These are phyloP conservation scores for Penaeus vannamei DNA, from an alignment of 1,140 invertebrate genomes.

Conservation along the genomic window DNA sequence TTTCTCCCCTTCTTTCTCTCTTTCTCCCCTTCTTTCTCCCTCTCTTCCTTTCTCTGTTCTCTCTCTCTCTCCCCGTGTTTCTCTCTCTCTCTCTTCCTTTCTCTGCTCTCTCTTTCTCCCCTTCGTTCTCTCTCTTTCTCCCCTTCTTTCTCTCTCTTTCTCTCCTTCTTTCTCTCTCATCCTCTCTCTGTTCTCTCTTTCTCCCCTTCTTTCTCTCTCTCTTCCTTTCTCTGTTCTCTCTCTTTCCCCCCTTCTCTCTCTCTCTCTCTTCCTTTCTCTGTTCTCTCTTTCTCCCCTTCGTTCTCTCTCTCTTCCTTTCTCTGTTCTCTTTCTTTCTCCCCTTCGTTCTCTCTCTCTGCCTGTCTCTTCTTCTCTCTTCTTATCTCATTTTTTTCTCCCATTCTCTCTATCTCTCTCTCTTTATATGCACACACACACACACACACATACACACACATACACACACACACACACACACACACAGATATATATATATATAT, in stretches of 20 bases:
- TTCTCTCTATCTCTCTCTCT: not conserved
- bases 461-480: too few species aligned
- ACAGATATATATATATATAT: too few species aligned
- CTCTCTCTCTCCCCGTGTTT: not conserved
- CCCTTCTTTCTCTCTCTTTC: not conserved
- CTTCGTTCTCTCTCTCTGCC: not conserved
- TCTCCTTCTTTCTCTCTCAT: slow-evolving; percentile 1
- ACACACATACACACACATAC: too few species aligned
- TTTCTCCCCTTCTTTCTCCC: not conserved
- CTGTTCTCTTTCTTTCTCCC: not conserved
- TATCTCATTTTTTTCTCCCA: not conserved
- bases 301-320: not conserved
- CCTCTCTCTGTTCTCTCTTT: slow-evolving; percentile 6
- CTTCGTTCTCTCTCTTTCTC: not conserved
- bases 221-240: not conserved
- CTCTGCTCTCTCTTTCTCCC: not conserved
- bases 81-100: not conserved
- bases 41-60: not conserved
- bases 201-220: not conserved
- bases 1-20: not conserved
- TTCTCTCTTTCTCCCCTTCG: not conserved
- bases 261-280: not conserved
- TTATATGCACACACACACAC: too few species aligned
- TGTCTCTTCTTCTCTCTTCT: not conserved
- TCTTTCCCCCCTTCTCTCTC: not conserved